Percentiles rank a stretch among this genome's conserved stretches.
Evolutionary conservation across 2,113 vertebrate species (phyloP).

Genomic region (Antechinus stuartii): DNA sequence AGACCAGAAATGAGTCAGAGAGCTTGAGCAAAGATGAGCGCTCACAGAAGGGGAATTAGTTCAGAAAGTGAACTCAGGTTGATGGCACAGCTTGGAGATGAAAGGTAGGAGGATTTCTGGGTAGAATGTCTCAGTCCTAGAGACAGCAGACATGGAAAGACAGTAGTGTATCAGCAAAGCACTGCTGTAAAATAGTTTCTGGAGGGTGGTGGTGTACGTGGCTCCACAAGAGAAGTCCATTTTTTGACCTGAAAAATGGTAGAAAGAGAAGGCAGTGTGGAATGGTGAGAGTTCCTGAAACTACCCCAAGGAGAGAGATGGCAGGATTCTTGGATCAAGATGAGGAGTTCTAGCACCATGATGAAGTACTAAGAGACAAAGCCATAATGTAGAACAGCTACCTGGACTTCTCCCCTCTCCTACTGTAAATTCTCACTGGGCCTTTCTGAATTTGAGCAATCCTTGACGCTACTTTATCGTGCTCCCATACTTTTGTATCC

Average conservation of each 20-base stretch:
- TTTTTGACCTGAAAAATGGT: not conserved
- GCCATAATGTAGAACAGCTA: too few species aligned
- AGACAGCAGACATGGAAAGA: not conserved
- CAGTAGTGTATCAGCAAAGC: not conserved
- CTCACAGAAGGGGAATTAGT: not conserved
- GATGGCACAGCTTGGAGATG: not conserved
- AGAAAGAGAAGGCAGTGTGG: not conserved
- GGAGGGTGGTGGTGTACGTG: too few species aligned
- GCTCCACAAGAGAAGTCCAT: too few species aligned
- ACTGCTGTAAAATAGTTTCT: too few species aligned
- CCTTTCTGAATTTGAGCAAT: too few species aligned
- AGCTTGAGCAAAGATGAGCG: not conserved
- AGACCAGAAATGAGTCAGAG: not conserved
- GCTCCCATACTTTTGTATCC: not conserved
- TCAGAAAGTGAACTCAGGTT: not conserved
- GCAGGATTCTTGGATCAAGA: not conserved
- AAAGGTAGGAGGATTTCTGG: not conserved
- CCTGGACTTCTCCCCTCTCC: too few species aligned
- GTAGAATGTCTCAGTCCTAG: not conserved
- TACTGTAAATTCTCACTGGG: too few species aligned
- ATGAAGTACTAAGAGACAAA: too few species aligned
- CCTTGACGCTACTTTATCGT: too few species aligned
- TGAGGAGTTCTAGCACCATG: too few species aligned
- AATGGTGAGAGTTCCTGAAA: not conserved
- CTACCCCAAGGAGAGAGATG: not conserved